Evolutionary conservation across 1,140 invertebrate species (phyloP).

Genomic region (Drosophila repleta): DNA sequence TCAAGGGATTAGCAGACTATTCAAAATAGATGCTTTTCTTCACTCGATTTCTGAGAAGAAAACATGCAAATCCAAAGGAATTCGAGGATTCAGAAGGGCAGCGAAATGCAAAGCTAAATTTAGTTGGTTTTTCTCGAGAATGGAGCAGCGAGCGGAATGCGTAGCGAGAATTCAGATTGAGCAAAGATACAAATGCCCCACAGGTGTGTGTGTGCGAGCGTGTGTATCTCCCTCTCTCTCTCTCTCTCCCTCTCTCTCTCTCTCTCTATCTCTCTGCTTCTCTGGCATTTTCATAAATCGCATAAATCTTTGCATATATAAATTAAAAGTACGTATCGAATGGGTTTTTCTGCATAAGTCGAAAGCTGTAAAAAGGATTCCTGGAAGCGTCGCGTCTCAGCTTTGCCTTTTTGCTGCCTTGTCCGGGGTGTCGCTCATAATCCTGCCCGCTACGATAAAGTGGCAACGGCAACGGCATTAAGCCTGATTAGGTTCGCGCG

Average conservation of each 20-base stretch:
- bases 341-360: slow-evolving; percentile 38
- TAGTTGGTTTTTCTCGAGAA: slow-evolving; percentile 10
- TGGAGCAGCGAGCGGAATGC: neutral
- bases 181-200: slow-evolving; percentile 9
- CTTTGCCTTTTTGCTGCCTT: no score
- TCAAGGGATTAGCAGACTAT: neutral
- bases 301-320: slow-evolving; percentile 35
- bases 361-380: slow-evolving; percentile 38
- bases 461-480: slow-evolving; percentile 58
- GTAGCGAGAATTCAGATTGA: slow-evolving; percentile 5
- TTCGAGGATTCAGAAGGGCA: neutral
- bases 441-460: slow-evolving; percentile 24
- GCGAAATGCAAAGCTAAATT: slow-evolving; percentile 2
- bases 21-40: neutral
- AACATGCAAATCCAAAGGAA: neutral
- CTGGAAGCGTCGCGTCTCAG: slow-evolving; percentile 15
- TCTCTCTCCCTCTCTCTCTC: no score
- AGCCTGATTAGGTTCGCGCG: slow-evolving; percentile 68
- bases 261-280: no score
- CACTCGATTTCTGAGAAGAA: no score
- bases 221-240: no score
- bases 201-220: slow-evolving; percentile 11
- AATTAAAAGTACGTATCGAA: slow-evolving; percentile 24
- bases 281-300: slow-evolving; percentile 30
- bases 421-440: slow-evolving; percentile 9